Evolutionary conservation across 1,140 invertebrate species (phyloP).

Genomic region (Aradophagus sp.): DNA sequence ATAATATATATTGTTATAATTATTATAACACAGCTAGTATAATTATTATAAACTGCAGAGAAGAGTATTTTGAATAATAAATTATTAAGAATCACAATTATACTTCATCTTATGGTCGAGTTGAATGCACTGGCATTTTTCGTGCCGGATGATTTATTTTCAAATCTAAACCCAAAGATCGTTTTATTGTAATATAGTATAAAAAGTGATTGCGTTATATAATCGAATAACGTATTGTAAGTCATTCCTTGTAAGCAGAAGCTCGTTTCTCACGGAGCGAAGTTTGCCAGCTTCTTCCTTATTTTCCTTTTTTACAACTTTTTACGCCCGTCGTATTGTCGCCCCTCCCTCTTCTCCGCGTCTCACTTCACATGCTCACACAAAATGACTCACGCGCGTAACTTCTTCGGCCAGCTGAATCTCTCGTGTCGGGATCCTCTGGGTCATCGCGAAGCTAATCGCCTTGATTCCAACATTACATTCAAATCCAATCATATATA

Average conservation of each 20-base stretch:
- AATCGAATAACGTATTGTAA: constrained; percentile 46
- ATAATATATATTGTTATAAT: too few relatives aligned
- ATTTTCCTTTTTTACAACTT: constrained; percentile 51
- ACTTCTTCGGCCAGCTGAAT: constrained; percentile 3
- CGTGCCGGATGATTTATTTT: too few relatives aligned
- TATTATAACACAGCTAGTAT: too few relatives aligned
- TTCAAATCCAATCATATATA: constrained; percentile 3
- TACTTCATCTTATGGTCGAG: too few relatives aligned
- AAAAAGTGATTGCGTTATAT: constrained; percentile 44
- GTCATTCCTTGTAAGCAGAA: constrained; percentile 41
- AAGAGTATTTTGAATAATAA: too few relatives aligned
- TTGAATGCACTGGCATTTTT: too few relatives aligned
- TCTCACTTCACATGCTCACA: constrained; percentile 23
- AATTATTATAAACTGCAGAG: too few relatives aligned
- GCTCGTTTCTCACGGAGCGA: constrained; percentile 41
- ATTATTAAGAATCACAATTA: too few relatives aligned
- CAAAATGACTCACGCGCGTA: constrained; percentile 44
- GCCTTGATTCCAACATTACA: constrained; percentile 27
- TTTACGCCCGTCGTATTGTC: constrained; percentile 49
- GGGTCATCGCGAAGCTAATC: constrained; percentile 31
- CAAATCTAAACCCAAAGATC: constrained; percentile 13
- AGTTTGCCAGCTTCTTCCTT: constrained; percentile 27
- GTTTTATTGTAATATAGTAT: constrained; percentile 15
- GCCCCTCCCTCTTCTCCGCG: constrained; percentile 18
- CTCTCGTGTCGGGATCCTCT: constrained; percentile 9